phyloP scores from a whole-genome alignment of 1,140 invertebrate genomes.

The Orius insidiosus region DNA sequence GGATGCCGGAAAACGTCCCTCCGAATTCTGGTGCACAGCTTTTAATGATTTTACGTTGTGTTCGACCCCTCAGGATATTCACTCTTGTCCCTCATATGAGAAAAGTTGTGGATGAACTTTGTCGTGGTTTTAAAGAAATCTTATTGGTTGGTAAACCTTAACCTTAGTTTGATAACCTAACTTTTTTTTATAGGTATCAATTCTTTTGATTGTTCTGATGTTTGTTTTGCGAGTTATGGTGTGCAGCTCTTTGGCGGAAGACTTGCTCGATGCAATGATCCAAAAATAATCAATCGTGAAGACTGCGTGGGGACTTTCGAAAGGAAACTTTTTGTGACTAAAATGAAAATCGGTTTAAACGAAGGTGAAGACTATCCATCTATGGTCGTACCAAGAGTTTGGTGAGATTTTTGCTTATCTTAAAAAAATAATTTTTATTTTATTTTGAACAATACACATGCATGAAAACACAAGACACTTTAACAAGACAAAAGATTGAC shows the following conservation, averaged over 20 bases:
- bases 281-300: constrained; percentile 60
- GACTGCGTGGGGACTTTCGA: constrained; percentile 92
- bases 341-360: constrained; percentile 81
- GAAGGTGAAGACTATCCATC: constrained; percentile 75
- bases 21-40: constrained; percentile 85
- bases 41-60: constrained; percentile 89
- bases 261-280: constrained; percentile 93
- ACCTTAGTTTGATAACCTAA: background rate
- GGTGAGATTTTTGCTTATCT: constrained; percentile 39
- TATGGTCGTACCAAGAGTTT: constrained; percentile 92
- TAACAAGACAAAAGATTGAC: background rate
- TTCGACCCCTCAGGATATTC: constrained; percentile 91
- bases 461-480: background rate
- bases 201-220: constrained; percentile 93
- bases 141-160: constrained; percentile 51
- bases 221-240: constrained; percentile 99
- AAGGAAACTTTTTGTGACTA: constrained; percentile 90
- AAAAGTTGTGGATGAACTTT: constrained; percentile 96
- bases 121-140: constrained; percentile 98
- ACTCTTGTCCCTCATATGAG: constrained; percentile 98
- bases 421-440: background rate
- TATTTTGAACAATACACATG: background rate
- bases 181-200: constrained; percentile 55
- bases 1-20: constrained; percentile 86
- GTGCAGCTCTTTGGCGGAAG: constrained; percentile 92